Conservation (phyloP, 2,888 invertebrate species). For the Resseliella maxima region DNA sequence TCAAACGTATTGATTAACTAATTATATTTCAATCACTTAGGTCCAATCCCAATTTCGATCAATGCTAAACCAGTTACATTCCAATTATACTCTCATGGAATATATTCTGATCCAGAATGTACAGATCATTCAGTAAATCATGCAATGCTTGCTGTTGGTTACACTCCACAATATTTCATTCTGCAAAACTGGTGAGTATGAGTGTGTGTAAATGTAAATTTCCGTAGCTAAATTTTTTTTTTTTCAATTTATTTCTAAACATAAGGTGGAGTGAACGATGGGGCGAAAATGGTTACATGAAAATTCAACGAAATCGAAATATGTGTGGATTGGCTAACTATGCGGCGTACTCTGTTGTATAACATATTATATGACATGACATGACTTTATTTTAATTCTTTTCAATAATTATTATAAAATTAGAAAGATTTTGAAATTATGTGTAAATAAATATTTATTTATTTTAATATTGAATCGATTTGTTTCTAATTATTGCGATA, state of each 20-base stretch:
- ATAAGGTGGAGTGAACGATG: slow-evolving; percentile 84
- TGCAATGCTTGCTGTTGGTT: slow-evolving; percentile 91
- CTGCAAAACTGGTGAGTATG: slow-evolving; percentile 80
- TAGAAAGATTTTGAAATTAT: too few species aligned
- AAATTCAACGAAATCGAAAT: slow-evolving; percentile 80
- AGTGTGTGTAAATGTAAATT: not conserved
- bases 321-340: slow-evolving; percentile 88
- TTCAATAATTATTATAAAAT: too few species aligned
- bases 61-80: slow-evolving; percentile 84
- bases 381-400: too few species aligned
- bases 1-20: too few species aligned
- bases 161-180: slow-evolving; percentile 86
- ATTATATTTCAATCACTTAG: too few species aligned
- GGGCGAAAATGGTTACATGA: slow-evolving; percentile 91
- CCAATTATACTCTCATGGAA: slow-evolving; percentile 81
- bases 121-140: slow-evolving; percentile 81
- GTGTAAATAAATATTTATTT: too few species aligned
- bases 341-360: slow-evolving; percentile 79
- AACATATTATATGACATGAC: too few species aligned
- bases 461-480: too few species aligned
- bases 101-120: slow-evolving; percentile 81
- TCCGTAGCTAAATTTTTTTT: not conserved
- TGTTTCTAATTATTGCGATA: too few species aligned
- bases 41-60: slow-evolving; percentile 79
- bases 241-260: too few species aligned